phyloP scores from a whole-genome alignment of 2,888 invertebrate genomes.

The Drosophila meridionalis region DNA sequence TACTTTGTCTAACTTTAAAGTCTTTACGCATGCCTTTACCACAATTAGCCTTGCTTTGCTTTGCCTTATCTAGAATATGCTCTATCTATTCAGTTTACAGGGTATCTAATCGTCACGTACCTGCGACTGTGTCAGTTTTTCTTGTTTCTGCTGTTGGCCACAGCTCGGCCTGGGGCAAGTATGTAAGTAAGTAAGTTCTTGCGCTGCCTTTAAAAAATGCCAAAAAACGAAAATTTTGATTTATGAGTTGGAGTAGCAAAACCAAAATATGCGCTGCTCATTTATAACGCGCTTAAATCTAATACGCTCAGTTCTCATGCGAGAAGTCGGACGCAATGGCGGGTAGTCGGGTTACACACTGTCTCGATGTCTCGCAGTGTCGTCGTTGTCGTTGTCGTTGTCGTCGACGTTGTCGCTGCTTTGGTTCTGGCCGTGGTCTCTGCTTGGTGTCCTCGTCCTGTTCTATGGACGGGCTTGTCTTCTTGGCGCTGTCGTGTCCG shows the following conservation, averaged over 20 bases:
- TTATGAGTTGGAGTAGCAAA: slow-evolving; percentile 68
- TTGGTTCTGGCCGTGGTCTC: slow-evolving; percentile 7
- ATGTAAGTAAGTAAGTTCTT: slow-evolving; percentile 49
- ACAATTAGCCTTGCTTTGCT: background rate
- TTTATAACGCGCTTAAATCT: slow-evolving; percentile 80
- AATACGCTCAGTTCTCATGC: slow-evolving; percentile 72
- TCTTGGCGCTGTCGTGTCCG: slow-evolving; percentile 61
- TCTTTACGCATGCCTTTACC: background rate
- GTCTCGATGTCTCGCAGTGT: slow-evolving; percentile 33
- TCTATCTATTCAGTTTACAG: background rate
- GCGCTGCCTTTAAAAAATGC: slow-evolving; percentile 68
- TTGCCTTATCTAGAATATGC: background rate
- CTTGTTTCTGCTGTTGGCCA: background rate
- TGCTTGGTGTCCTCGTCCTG: slow-evolving; percentile 9
- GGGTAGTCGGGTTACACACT: slow-evolving; percentile 53
- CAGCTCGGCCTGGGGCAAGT: slow-evolving; percentile 24
- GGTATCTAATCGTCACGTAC: slow-evolving; percentile 4
- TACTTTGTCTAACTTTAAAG: background rate
- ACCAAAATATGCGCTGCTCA: slow-evolving; percentile 75
- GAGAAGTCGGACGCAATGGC: slow-evolving; percentile 36
- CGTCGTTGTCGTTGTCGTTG: slow-evolving; percentile 6
- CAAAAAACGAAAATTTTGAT: slow-evolving; percentile 77
- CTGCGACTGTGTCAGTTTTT: background rate
- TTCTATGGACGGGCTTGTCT: slow-evolving; percentile 54
- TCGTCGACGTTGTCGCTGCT: background rate